Evolutionary conservation across 2,888 invertebrate species (phyloP).

Genomic region (Agriopis marginaria): DNA sequence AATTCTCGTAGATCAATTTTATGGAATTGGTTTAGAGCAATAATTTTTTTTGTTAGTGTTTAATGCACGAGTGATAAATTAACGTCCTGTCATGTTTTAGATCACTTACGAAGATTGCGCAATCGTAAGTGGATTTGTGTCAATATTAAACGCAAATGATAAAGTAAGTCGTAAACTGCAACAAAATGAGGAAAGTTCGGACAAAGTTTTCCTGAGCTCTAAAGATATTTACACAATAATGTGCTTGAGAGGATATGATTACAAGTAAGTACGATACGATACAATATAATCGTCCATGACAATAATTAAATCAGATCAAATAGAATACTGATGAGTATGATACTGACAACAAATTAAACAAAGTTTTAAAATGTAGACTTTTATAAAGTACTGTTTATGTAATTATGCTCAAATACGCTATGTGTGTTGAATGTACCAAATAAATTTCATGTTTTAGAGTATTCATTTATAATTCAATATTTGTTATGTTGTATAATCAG

Average conservation of each 20-base stretch:
- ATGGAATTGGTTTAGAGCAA: no score
- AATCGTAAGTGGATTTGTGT: conserved; percentile 49
- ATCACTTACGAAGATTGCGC: conserved; percentile 46
- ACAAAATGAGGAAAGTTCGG: conserved; percentile 29
- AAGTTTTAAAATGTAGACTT: neutral
- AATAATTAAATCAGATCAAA: neutral
- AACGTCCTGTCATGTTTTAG: conserved; percentile 33
- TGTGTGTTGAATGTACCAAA: no score
- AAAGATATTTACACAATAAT: conserved; percentile 56
- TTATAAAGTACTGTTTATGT: neutral
- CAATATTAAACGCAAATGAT: conserved; percentile 13
- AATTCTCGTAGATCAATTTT: no score
- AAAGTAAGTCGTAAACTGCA: conserved; percentile 16
- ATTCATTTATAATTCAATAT: neutral
- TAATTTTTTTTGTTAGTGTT: no score
- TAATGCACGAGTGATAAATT: neutral
- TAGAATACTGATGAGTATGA: no score
- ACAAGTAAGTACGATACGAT: conserved; percentile 51
- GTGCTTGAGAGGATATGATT: conserved; percentile 51
- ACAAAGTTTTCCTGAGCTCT: conserved; percentile 42
- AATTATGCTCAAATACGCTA: no score
- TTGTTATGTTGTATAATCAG: conserved; percentile 34
- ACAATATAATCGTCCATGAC: neutral
- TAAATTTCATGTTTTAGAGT: neutral
- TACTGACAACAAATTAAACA: neutral